phyloP scores from a whole-genome alignment of 2,113 vertebrate species.

The Oncorhynchus clarkii region DNA sequence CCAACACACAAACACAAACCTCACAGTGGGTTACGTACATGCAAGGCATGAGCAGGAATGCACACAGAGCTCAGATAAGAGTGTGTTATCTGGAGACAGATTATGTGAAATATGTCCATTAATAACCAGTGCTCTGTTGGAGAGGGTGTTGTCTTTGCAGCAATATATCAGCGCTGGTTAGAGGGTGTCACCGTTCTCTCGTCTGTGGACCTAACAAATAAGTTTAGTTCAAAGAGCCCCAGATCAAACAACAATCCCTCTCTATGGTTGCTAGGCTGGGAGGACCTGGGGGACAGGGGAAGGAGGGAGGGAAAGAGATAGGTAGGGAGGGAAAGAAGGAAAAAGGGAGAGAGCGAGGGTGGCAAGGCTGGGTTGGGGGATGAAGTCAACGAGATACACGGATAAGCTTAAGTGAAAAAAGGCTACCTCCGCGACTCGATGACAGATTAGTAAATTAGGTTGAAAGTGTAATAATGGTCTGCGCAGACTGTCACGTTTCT shows the following conservation, averaged over 20 bases:
- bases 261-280: neutral
- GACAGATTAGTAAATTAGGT: conserved; percentile 46
- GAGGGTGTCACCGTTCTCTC: neutral
- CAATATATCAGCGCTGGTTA: conserved; percentile 39
- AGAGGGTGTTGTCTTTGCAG: conserved; percentile 31
- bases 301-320: neutral
- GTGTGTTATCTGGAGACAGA: neutral
- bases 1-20: too few relatives aligned
- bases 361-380: too few relatives aligned
- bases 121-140: conserved; percentile 30
- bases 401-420: too few relatives aligned
- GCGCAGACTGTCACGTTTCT: too few relatives aligned
- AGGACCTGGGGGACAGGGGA: neutral
- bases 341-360: neutral
- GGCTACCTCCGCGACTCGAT: conserved; percentile 19
- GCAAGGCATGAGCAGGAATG: neutral
- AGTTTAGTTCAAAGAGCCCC: neutral
- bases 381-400: too few relatives aligned
- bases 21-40: too few relatives aligned
- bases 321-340: neutral
- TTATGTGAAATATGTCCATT: conserved; percentile 32
- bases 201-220: neutral
- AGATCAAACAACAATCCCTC: neutral
- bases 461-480: conserved; percentile 33
- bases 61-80: conserved; percentile 18